Evolutionary conservation across 2,888 invertebrate species (phyloP).

Genomic region (Thecophora atra): DNA sequence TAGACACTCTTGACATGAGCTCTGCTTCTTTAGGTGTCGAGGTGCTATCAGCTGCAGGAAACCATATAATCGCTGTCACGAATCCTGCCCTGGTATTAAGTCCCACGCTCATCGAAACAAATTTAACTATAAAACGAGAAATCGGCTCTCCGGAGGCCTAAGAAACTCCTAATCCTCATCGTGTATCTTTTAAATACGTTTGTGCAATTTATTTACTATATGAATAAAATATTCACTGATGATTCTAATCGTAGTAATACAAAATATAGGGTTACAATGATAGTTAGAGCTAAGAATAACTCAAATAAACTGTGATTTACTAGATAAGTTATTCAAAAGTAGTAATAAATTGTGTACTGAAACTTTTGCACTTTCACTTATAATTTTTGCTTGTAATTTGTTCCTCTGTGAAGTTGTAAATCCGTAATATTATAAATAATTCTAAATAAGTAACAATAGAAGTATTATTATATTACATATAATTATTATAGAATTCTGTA

Average conservation of each 20-base stretch:
- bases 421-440: too few species aligned
- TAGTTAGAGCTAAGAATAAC: not conserved
- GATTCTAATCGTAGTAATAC: not conserved
- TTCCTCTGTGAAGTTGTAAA: too few species aligned
- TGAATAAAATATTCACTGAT: not conserved
- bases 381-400: too few species aligned
- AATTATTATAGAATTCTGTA: too few species aligned
- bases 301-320: constrained; percentile 20
- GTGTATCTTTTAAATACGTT: not conserved
- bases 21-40: constrained; percentile 68
- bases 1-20: not conserved
- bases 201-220: constrained; percentile 32
- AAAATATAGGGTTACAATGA: not conserved
- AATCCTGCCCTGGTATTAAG: constrained; percentile 83
- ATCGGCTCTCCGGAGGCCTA: constrained; percentile 60
- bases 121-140: constrained; percentile 61
- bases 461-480: too few species aligned
- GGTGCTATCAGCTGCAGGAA: constrained; percentile 85
- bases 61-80: constrained; percentile 88
- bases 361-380: not conserved
- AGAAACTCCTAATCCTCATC: not conserved
- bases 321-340: not conserved
- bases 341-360: not conserved
- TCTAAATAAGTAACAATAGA: too few species aligned
- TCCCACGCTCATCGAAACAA: constrained; percentile 64